phyloP scores from a whole-genome alignment of 2,888 invertebrate species.

The Drosophila nr. fundita region DNA sequence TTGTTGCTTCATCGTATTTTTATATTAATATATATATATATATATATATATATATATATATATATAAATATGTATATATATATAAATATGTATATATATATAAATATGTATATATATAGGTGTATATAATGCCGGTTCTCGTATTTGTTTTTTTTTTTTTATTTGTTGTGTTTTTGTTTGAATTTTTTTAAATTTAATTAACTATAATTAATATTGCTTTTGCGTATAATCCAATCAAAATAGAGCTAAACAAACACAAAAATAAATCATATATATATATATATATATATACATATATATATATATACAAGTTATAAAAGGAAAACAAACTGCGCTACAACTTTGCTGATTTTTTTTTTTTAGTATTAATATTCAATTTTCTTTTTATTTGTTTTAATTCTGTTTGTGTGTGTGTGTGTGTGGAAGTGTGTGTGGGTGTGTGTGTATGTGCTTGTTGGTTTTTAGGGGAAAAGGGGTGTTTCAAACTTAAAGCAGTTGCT shows the following conservation, averaged over 20 bases:
- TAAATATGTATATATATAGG: conserved; percentile 38
- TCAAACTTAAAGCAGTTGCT: conserved; percentile 53
- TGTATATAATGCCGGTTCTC: conserved; percentile 36
- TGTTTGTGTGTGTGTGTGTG: conserved; percentile 16
- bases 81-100: conserved; percentile 35
- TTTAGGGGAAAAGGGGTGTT: conserved; percentile 4
- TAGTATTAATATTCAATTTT: conserved; percentile 33
- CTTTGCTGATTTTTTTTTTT: conserved; percentile 28
- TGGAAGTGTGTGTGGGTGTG: conserved; percentile 15
- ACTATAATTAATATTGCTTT: conserved; percentile 85
- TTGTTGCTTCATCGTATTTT: conserved; percentile 77
- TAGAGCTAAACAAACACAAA: conserved; percentile 77
- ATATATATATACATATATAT: conserved; percentile 20
- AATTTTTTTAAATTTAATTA: conserved; percentile 79
- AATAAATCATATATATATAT: conserved; percentile 38
- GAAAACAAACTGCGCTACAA: conserved; percentile 70
- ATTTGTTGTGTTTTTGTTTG: conserved; percentile 50
- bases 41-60: conserved; percentile 4
- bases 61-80: conserved; percentile 51
- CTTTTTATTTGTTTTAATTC: conserved; percentile 3
- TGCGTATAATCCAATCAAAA: conserved; percentile 79
- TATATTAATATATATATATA: conserved; percentile 54
- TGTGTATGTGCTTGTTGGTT: conserved; percentile 6
- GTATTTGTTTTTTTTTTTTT: conserved; percentile 25
- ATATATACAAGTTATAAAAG: conserved; percentile 42